Conservation (phyloP, 2,797 vertebrate genomes). For the Decapterus maruadsi region DNA sequence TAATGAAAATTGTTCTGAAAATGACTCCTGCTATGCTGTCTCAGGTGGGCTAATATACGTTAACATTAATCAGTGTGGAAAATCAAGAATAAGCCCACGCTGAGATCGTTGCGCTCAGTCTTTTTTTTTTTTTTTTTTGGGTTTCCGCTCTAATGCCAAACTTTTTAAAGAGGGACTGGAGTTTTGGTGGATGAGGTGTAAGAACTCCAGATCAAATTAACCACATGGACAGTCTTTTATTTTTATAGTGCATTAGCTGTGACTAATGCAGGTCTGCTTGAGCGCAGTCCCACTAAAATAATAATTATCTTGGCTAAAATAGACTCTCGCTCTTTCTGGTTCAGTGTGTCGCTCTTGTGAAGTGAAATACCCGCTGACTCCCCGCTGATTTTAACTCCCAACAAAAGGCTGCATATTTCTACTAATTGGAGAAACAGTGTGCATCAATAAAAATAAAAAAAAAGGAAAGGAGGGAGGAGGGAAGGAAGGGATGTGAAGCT, state of each 20-base stretch:
- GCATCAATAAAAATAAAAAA: constrained; percentile 20
- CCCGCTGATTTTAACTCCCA: constrained; percentile 17
- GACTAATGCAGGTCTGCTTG: constrained; percentile 76
- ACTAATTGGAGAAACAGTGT: constrained; percentile 36
- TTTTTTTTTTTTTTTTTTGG: constrained; percentile 25
- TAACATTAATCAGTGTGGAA: constrained; percentile 80
- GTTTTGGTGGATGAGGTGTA: constrained; percentile 78
- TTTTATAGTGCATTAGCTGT: constrained; percentile 79
- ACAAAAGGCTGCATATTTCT: constrained; percentile 26
- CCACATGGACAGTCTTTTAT: constrained; percentile 78
- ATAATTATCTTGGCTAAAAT: constrained; percentile 78
- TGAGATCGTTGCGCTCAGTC: constrained; percentile 57
- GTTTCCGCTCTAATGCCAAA: constrained; percentile 62
- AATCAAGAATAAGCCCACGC: constrained; percentile 75
- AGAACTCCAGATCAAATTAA: constrained; percentile 80
- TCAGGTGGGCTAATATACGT: constrained; percentile 77
- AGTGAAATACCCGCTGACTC: constrained; percentile 54
- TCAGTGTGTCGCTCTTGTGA: constrained; percentile 42
- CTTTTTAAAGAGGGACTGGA: constrained; percentile 51
- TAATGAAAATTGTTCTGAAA: constrained; percentile 81
- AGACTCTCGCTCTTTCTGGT: constrained; percentile 50
- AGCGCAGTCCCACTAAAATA: constrained; percentile 75
- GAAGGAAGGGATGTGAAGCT: neutral
- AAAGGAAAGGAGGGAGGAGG: no score
- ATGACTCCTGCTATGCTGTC: constrained; percentile 76